A percentile compares a stretch with the other conserved stretches of the same genome.
Evolutionary conservation across 2,113 vertebrate genomes (phyloP).

Genomic region (Seriola aureovittata): DNA sequence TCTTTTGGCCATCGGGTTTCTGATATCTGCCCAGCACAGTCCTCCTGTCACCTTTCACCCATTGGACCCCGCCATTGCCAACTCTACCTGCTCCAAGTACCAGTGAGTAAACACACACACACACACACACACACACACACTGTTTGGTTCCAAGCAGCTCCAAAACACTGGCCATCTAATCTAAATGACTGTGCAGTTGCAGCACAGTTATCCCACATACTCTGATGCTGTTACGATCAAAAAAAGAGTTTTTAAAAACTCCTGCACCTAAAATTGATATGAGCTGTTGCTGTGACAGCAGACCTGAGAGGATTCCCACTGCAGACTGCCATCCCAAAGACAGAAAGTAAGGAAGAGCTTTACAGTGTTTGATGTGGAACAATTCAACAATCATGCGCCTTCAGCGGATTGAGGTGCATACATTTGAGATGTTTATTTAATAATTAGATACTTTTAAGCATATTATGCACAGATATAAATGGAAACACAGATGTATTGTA

Average conservation of each 20-base stretch:
- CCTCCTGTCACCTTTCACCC: constrained; percentile 91
- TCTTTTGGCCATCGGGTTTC: constrained; percentile 92
- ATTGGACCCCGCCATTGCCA: constrained; percentile 86
- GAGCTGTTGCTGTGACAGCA: background rate
- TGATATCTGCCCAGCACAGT: constrained; percentile 93
- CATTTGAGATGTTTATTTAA: no score
- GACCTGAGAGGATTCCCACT: background rate
- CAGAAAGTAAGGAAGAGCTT: background rate
- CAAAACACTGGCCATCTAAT: background rate
- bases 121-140: background rate
- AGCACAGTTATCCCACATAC: no score
- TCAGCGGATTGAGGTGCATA: background rate
- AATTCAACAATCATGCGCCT: background rate
- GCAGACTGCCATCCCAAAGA: background rate
- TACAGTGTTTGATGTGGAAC: background rate
- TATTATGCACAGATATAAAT: background rate
- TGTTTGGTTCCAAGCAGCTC: background rate
- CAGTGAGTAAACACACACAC: constrained; percentile 84
- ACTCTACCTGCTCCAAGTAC: constrained; percentile 92
- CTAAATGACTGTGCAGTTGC: no score
- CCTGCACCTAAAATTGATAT: no score
- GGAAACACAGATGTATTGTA: background rate
- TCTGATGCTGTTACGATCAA: no score
- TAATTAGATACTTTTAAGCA: background rate
- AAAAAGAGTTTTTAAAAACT: no score